These are phyloP conservation scores for Epizoanthus rinbou DNA, from an alignment of 92 coral and sea anemone genomes.

Conservation along the genomic window DNA sequence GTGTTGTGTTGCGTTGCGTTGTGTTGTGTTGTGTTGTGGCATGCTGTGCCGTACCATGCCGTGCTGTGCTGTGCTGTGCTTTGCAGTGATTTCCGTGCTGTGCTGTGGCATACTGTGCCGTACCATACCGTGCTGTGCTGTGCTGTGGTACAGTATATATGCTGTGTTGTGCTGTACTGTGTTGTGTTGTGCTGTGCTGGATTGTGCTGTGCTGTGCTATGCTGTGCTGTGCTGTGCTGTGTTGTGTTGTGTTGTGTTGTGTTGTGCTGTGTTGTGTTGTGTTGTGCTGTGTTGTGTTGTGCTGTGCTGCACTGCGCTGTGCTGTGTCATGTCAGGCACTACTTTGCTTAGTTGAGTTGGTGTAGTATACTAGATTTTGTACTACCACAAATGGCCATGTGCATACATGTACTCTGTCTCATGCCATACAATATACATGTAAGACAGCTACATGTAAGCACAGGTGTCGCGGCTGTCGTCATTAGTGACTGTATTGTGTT, in stretches of 20 bases:
- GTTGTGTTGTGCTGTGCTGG: constrained; percentile 27
- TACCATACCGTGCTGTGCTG: constrained; percentile 30
- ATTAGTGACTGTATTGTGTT: background rate
- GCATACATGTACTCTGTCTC: too few species aligned
- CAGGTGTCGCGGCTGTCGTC: background rate
- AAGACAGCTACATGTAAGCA: too few species aligned
- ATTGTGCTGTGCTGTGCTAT: constrained; percentile 37
- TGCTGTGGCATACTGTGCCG: background rate
- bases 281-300: constrained; percentile 28
- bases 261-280: constrained; percentile 11
- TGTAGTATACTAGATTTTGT: background rate
- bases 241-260: constrained; percentile 25
- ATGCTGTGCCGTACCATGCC: too few species aligned
- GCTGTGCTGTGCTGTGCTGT: constrained; percentile 31
- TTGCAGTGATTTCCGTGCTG: too few species aligned
- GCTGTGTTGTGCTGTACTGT: constrained; percentile 30
- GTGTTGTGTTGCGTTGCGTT: constrained; percentile 24
- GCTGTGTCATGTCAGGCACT: constrained; percentile 16
- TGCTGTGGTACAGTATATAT: too few species aligned
- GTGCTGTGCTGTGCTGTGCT: background rate
- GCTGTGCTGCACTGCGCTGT: constrained; percentile 34
- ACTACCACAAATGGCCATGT: too few species aligned
- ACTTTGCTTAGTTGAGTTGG: constrained; percentile 1
- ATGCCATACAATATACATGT: too few species aligned
- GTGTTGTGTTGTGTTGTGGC: too few species aligned